Conservation (phyloP, 2,888 invertebrate species). For the Morpho achilles region DNA sequence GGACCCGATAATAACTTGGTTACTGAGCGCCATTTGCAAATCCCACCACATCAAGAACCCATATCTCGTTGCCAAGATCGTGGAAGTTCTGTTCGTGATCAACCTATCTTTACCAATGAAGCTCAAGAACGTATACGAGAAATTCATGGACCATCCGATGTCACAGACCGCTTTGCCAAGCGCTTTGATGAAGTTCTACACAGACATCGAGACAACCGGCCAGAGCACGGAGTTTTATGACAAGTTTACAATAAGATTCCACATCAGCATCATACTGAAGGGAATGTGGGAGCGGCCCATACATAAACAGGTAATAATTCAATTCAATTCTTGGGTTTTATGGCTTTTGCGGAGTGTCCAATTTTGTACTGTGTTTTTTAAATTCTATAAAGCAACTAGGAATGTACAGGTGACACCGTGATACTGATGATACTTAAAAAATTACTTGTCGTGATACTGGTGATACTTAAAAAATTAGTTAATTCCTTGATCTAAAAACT, state of each 20-base stretch:
- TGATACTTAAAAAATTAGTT: too few relatives aligned
- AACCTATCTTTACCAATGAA: slow-evolving; percentile 82
- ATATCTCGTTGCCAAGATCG: slow-evolving; percentile 96
- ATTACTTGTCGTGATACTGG: too few relatives aligned
- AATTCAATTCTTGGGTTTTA: too few relatives aligned
- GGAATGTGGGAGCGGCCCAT: slow-evolving; percentile 96
- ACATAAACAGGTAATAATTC: slow-evolving; percentile 78
- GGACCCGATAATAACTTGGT: slow-evolving; percentile 91
- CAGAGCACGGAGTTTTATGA: slow-evolving; percentile 99
- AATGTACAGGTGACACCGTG: too few relatives aligned
- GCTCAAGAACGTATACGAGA: slow-evolving; percentile 81
- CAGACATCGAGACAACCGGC: slow-evolving; percentile 98
- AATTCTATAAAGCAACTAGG: too few relatives aligned
- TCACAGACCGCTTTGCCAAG: slow-evolving; percentile 88
- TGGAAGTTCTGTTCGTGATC: slow-evolving; percentile 92
- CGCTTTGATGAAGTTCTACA: slow-evolving; percentile 98
- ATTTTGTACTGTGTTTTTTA: too few relatives aligned
- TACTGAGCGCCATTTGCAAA: slow-evolving; percentile 93
- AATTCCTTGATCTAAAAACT: too few relatives aligned
- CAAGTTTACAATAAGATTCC: slow-evolving; percentile 98
- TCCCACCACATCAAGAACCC: slow-evolving; percentile 96
- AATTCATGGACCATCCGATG: slow-evolving; percentile 91
- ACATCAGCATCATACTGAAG: slow-evolving; percentile 97
- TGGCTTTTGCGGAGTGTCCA: too few relatives aligned
- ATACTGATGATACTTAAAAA: too few relatives aligned